Evolutionary conservation across 2,797 vertebrate genomes (phyloP).

Genomic region (Champsocephalus gunnari): DNA sequence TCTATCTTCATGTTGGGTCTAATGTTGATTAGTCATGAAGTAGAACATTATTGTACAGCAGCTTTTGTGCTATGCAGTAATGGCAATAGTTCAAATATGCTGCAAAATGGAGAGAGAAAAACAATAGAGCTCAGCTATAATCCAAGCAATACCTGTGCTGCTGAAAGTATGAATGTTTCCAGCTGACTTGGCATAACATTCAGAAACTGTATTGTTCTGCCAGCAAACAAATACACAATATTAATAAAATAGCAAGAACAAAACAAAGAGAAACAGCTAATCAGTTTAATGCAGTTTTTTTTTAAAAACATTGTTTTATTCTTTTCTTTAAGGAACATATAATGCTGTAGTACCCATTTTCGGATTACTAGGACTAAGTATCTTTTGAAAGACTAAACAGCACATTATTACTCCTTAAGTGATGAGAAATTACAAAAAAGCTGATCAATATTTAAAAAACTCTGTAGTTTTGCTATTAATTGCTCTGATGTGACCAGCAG

Average conservation of each 20-base stretch:
- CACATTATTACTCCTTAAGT: background rate
- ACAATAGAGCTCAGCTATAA: constrained; percentile 63
- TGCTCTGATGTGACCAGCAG: background rate
- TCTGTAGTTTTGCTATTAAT: background rate
- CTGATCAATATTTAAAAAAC: background rate
- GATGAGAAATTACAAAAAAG: background rate
- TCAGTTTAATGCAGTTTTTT: background rate
- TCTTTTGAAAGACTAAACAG: background rate
- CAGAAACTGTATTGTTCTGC: constrained; percentile 47
- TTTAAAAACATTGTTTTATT: constrained; percentile 1
- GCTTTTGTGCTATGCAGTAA: constrained; percentile 2
- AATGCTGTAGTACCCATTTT: background rate
- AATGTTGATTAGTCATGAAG: constrained; percentile 41
- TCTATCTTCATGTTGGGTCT: constrained; percentile 25
- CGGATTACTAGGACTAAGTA: background rate
- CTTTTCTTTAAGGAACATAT: background rate
- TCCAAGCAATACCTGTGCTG: constrained; percentile 52
- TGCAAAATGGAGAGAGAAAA: constrained; percentile 51
- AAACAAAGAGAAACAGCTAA: constrained; percentile 27
- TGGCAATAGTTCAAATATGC: constrained; percentile 29
- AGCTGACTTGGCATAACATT: constrained; percentile 59
- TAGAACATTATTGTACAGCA: constrained; percentile 8
- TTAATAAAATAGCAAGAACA: constrained; percentile 52
- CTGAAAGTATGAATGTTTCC: constrained; percentile 57
- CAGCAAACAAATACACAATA: constrained; percentile 63